Evolutionary conservation across 1,140 invertebrate species (phyloP).

Genomic region (Phocides pigmalion): DNA sequence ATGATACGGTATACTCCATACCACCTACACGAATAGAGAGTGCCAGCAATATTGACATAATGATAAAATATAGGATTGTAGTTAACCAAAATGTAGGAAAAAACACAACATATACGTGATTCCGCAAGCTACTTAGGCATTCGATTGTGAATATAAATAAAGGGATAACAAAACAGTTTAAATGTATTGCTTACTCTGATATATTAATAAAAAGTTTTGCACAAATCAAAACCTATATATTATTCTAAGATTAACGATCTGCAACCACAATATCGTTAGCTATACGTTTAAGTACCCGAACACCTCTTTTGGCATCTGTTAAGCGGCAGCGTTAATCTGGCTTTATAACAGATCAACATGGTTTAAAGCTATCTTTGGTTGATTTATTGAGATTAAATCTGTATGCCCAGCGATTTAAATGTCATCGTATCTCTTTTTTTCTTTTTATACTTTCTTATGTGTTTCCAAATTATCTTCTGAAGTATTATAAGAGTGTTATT

Average conservation of each 20-base stretch:
- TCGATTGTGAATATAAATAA: too few relatives aligned
- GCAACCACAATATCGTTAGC: neutral
- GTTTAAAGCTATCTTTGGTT: neutral
- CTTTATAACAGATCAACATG: neutral
- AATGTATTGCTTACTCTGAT: too few relatives aligned
- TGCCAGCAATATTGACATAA: neutral
- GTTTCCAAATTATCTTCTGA: too few relatives aligned
- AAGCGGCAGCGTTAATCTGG: neutral
- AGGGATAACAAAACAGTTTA: too few relatives aligned
- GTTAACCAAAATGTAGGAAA: neutral
- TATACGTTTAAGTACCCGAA: neutral
- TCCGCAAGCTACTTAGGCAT: neutral
- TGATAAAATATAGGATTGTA: neutral
- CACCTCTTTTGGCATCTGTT: neutral
- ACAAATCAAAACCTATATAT: neutral
- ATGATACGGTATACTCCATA: neutral
- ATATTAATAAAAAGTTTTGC: too few relatives aligned
- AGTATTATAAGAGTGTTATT: too few relatives aligned
- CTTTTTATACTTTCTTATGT: neutral
- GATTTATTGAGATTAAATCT: neutral
- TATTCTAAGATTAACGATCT: neutral
- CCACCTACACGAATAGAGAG: neutral
- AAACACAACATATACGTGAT: neutral
- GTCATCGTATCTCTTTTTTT: neutral
- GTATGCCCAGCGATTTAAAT: slow-evolving; percentile 3